phyloP scores from a whole-genome alignment of 30 jellyfish, hydroid and myxozoan species.

The Mastigias papua region DNA sequence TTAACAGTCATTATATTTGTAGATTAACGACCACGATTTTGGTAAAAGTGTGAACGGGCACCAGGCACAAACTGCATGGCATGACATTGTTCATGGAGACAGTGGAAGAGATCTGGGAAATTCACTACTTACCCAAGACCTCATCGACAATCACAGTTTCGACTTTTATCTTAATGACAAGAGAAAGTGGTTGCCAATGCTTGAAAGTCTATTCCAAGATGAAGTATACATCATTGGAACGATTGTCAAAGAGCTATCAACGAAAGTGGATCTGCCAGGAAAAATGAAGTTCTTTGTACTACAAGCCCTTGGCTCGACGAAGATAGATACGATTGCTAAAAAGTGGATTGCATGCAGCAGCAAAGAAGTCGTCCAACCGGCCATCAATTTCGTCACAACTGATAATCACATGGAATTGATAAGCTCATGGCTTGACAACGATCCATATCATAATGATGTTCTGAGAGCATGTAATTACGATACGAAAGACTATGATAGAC shows the following conservation, averaged over 20 bases:
- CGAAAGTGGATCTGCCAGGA: constrained; percentile 8
- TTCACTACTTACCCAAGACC: constrained; percentile 24
- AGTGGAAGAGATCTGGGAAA: constrained; percentile 31
- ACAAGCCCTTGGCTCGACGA: constrained; percentile 35
- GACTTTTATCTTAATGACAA: constrained; percentile 25
- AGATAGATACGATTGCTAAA: background rate
- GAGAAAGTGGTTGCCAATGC: constrained; percentile 20
- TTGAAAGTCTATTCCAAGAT: constrained; percentile 34
- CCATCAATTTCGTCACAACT: background rate
- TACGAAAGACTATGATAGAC: no score
- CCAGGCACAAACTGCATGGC: background rate
- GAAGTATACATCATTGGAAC: constrained; percentile 54
- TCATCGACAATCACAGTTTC: constrained; percentile 39
- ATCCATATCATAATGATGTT: no score
- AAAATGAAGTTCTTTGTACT: constrained; percentile 50
- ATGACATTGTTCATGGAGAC: background rate
- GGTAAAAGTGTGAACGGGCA: constrained; percentile 16
- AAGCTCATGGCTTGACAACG: background rate
- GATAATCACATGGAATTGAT: background rate
- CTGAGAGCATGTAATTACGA: no score
- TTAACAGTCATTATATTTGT: background rate
- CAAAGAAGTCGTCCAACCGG: constrained; percentile 25
- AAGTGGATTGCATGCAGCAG: constrained; percentile 33
- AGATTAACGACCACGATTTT: background rate
- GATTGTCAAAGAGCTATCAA: constrained; percentile 30